Base-by-base conservation (phyloP, 2,113 vertebrate species). In the Mobula birostris region DNA sequence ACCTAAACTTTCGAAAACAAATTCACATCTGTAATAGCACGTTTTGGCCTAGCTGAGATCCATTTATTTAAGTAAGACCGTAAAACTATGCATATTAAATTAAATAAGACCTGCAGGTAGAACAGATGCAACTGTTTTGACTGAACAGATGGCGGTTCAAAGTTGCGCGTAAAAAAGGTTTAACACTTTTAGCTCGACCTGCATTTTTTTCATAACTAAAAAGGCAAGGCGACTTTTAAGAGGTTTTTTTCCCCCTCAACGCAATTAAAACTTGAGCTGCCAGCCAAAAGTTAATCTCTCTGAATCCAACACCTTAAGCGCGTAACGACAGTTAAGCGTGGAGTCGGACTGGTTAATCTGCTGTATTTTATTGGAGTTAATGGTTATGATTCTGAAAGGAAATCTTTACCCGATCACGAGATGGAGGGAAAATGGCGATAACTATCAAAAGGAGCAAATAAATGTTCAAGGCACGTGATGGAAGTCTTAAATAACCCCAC, bases 121-220 rank as follows among this genome's bases (percentile, higher is more conserved):
- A 76, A 74, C 91, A 93, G 36, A 74, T 76, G 68, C 36, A 74
- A 48, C 70, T 74, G 70, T 76, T 93, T 56, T 29, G 91, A 93
- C 68, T 19, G 91, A 93, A 93, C 70, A 93, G 91, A 76, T 93
- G 91, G 36, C 70, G 36, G 48, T 93, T 93, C 91, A 93, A 56
- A 56, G 91, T 72, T 74, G 70, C 48, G 36, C 70, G 48, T 48
- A 14, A 74, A 93, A 32, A 48, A 48, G 70, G 9, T 74, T 93
- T 76, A 90, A 93, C 70, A 48, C 91, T 48, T 93, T 15, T 14
- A 93, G 68, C 32, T 40, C 68, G 72, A 70, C 27, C 8, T 93
- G 36, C 68, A 93, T 24, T 5, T 74, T 76, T 92, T 40, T 5
- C 24, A 1, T 11, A 11, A 40, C 40, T 66, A 74, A 92, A 93